A percentile compares a stretch with the other conserved stretches of the same genome.
phyloP scores from a whole-genome alignment of 1,140 invertebrate species.

The Drosophila prosaltans region DNA sequence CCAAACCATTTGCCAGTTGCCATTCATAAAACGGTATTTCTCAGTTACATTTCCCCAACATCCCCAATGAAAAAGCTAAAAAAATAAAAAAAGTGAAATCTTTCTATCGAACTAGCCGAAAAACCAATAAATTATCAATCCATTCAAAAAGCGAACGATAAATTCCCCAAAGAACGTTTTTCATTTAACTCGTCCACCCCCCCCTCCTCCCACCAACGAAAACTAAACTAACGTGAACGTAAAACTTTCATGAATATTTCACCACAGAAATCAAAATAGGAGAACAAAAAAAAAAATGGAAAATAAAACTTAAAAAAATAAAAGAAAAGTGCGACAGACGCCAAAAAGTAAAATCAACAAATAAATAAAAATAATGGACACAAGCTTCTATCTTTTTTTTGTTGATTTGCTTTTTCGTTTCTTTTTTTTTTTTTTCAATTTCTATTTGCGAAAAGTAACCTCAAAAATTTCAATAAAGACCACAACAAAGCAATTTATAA shows the following conservation, averaged over 20 bases:
- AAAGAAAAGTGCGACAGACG: constrained; percentile 49
- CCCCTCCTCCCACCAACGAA: not conserved
- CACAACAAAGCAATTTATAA: constrained; percentile 81
- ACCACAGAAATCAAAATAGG: constrained; percentile 29
- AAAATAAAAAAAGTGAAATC: constrained; percentile 2
- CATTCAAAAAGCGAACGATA: constrained; percentile 61
- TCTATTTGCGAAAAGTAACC: constrained; percentile 67
- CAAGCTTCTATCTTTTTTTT: constrained; percentile 8
- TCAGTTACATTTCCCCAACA: constrained; percentile 9
- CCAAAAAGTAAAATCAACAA: constrained; percentile 64
- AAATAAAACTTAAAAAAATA: constrained; percentile 37
- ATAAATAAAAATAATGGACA: constrained; percentile 78
- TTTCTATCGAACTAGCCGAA: constrained; percentile 48
- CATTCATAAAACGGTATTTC: constrained; percentile 15
- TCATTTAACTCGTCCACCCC: constrained; percentile 52
- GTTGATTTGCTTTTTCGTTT: not conserved
- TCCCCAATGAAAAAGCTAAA: not conserved
- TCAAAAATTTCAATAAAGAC: constrained; percentile 81
- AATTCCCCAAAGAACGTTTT: constrained; percentile 70
- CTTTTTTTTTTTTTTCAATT: constrained; percentile 38
- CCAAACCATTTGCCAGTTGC: constrained; percentile 17
- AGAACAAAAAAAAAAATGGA: constrained; percentile 24
- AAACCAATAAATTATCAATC: constrained; percentile 71
- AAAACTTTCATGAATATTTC: constrained; percentile 79
- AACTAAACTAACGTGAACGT: constrained; percentile 26